phyloP scores from a whole-genome alignment of 1,140 invertebrate genomes.

The Heliothis subflexa region DNA sequence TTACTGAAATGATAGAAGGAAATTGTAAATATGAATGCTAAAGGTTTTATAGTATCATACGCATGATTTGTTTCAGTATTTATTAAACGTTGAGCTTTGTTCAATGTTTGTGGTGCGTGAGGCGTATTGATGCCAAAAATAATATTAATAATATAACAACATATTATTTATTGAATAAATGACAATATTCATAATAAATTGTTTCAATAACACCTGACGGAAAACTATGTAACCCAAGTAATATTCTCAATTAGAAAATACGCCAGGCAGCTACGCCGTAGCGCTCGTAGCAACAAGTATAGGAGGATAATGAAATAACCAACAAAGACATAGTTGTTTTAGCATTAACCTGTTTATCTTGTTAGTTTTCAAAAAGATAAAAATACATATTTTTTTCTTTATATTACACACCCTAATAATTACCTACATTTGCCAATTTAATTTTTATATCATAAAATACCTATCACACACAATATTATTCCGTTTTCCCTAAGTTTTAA shows the following conservation, averaged over 20 bases:
- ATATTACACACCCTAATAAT: no score
- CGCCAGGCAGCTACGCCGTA: background rate
- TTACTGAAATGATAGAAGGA: constrained; percentile 24
- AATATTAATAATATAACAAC: constrained; percentile 57
- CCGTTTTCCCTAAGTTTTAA: background rate
- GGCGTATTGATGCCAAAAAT: constrained; percentile 65
- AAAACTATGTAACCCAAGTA: no score
- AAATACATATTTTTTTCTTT: no score
- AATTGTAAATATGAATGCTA: constrained; percentile 55
- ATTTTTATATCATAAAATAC: no score
- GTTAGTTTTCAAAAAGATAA: no score
- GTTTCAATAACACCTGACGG: constrained; percentile 25
- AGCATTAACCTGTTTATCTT: no score
- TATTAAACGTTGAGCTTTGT: constrained; percentile 72
- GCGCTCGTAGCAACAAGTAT: background rate
- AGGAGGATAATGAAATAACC: background rate
- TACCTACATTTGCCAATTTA: no score
- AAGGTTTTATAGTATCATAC: constrained; percentile 41
- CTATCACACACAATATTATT: no score
- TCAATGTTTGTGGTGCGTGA: constrained; percentile 67
- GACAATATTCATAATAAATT: constrained; percentile 66
- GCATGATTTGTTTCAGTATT: constrained; percentile 53
- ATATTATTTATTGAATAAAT: constrained; percentile 76
- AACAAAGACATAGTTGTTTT: no score
- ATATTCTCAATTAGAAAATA: no score